Conservation (phyloP, 2,888 invertebrate genomes). For the Perizoma flavofasciatum region DNA sequence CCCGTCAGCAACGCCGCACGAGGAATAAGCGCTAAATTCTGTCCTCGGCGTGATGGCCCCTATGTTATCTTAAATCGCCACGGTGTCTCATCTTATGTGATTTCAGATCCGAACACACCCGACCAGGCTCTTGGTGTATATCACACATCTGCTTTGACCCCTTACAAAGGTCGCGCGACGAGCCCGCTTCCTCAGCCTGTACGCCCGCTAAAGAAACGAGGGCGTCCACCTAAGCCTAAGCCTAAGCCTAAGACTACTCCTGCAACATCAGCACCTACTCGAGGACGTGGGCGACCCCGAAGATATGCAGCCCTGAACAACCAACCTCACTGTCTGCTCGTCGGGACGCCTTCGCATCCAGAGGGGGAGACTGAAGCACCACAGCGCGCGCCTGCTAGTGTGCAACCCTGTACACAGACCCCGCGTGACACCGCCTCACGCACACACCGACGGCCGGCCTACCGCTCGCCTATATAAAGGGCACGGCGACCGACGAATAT, state of each 20-base stretch:
- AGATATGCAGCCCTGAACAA: neutral
- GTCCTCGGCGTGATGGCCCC: conserved; percentile 22
- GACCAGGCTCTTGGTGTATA: conserved; percentile 27
- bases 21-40: conserved; percentile 18
- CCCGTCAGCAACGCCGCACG: conserved; percentile 4
- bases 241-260: conserved; percentile 15
- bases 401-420: too few relatives aligned
- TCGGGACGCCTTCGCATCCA: conserved; percentile 30
- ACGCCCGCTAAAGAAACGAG: conserved; percentile 30
- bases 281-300: conserved; percentile 6
- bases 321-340: conserved; percentile 26
- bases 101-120: conserved; percentile 13
- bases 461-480: too few relatives aligned
- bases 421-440: too few relatives aligned
- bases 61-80: conserved; percentile 7
- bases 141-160: conserved; percentile 33
- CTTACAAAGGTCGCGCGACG: conserved; percentile 12
- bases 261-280: neutral
- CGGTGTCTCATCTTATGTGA: conserved; percentile 4
- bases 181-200: conserved; percentile 19
- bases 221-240: conserved; percentile 30
- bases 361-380: conserved; percentile 22
- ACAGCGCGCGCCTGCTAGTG: too few relatives aligned
- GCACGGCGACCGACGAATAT: too few relatives aligned
- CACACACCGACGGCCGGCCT: too few relatives aligned